These are phyloP conservation scores for Eueremaeus valkanovi DNA, from an alignment of 2,888 invertebrate genomes.

Conservation along the genomic window DNA sequence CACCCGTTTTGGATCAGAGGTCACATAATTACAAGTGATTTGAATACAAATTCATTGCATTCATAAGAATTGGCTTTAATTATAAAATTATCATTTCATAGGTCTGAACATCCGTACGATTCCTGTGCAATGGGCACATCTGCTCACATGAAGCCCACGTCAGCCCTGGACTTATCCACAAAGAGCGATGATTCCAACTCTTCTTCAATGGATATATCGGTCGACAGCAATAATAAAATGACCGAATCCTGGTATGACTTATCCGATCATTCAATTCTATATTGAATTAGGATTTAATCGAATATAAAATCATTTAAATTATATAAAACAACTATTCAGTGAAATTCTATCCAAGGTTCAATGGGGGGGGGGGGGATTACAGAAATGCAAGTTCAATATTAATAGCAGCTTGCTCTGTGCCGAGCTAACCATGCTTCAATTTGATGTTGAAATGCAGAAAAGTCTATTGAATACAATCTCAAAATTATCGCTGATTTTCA, in stretches of 20 bases:
- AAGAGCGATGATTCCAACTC: slow-evolving; percentile 32
- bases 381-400: too few relatives aligned
- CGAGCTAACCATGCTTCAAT: too few relatives aligned
- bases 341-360: too few relatives aligned
- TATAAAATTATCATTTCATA: background rate
- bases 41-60: background rate
- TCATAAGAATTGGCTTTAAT: background rate
- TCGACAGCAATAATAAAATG: background rate
- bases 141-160: background rate
- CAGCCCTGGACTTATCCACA: slow-evolving; percentile 11
- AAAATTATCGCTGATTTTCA: too few relatives aligned
- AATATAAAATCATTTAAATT: too few relatives aligned
- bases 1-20: slow-evolving; percentile 10
- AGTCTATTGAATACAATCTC: too few relatives aligned
- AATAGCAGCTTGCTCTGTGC: too few relatives aligned
- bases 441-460: too few relatives aligned
- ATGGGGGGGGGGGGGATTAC: too few relatives aligned
- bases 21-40: slow-evolving; percentile 12
- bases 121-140: background rate
- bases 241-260: slow-evolving; percentile 1
- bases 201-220: slow-evolving; percentile 8
- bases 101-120: slow-evolving; percentile 7
- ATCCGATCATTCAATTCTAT: background rate
- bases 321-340: too few relatives aligned
- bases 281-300: too few relatives aligned